Conservation (phyloP, 2,113 vertebrate species). For the Cacatua alba region DNA sequence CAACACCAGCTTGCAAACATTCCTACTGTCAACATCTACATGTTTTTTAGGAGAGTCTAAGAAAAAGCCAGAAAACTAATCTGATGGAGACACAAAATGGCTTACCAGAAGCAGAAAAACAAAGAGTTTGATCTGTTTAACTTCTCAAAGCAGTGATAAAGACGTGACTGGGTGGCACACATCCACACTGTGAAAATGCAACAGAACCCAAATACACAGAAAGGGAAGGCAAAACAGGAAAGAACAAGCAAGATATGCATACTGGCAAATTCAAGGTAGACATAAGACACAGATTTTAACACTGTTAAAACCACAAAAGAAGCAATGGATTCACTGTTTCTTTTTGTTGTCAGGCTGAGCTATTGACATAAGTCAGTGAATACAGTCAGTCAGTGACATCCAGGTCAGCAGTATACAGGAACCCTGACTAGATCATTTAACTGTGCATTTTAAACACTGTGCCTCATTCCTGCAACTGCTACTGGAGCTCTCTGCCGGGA, state of each 20-base stretch:
- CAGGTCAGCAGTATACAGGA: background rate
- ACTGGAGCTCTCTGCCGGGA: background rate
- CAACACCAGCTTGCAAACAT: background rate
- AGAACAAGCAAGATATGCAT: fast-evolving
- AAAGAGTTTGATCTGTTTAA: background rate
- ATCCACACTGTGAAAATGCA: background rate
- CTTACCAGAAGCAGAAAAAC: background rate
- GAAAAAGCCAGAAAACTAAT: background rate
- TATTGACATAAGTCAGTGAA: background rate
- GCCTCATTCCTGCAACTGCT: background rate
- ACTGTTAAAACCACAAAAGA: background rate
- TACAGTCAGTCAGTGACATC: background rate
- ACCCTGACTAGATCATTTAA: background rate
- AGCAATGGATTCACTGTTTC: background rate
- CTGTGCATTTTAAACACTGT: background rate
- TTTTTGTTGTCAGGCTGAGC: background rate
- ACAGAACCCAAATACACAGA: background rate
- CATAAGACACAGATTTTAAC: background rate
- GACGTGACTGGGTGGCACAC: background rate
- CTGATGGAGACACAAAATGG: background rate
- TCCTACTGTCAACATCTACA: background rate
- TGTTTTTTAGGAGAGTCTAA: too few species aligned
- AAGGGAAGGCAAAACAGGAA: background rate
- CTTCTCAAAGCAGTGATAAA: background rate
- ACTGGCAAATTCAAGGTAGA: fast-evolving